Evolutionary conservation across 2,113 vertebrate species (phyloP).

Genomic region (Nannospalax galili): DNA sequence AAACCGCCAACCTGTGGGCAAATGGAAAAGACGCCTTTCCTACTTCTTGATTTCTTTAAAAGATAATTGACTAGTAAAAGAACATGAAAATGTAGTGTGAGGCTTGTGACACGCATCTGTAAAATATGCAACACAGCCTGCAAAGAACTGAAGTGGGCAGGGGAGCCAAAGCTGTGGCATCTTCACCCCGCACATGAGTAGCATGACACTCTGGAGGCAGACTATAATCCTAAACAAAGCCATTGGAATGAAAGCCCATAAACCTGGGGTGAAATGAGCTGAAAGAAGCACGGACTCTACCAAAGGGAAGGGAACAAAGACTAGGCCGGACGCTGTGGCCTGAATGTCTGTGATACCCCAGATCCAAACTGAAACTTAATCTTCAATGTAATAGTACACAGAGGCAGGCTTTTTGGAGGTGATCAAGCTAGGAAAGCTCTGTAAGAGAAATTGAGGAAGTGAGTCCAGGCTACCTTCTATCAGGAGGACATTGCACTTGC

Average conservation of each 20-base stretch:
- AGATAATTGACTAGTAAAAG: not conserved
- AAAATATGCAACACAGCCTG: not conserved
- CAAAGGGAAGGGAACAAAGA: not conserved
- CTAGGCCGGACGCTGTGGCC: not conserved
- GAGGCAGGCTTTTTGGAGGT: not conserved
- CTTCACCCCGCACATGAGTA: not conserved
- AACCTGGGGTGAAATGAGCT: not conserved
- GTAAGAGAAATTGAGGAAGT: too few species aligned
- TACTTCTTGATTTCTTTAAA: conserved; percentile 30
- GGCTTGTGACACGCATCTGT: not conserved
- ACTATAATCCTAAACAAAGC: not conserved
- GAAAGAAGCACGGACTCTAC: not conserved
- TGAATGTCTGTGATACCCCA: not conserved
- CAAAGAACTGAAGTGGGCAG: not conserved
- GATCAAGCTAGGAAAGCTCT: not conserved
- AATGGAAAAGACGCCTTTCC: conserved; percentile 37
- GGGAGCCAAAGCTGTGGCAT: not conserved
- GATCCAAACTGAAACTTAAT: not conserved
- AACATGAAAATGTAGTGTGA: not conserved
- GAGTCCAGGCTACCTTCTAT: not conserved
- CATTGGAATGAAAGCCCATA: not conserved
- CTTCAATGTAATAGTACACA: not conserved
- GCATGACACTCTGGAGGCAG: not conserved
- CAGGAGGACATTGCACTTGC: not conserved
- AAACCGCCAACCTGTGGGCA: conserved; percentile 26